phyloP scores from a whole-genome alignment of 2,797 vertebrate genomes.

The Macrochelys suwanniensis region DNA sequence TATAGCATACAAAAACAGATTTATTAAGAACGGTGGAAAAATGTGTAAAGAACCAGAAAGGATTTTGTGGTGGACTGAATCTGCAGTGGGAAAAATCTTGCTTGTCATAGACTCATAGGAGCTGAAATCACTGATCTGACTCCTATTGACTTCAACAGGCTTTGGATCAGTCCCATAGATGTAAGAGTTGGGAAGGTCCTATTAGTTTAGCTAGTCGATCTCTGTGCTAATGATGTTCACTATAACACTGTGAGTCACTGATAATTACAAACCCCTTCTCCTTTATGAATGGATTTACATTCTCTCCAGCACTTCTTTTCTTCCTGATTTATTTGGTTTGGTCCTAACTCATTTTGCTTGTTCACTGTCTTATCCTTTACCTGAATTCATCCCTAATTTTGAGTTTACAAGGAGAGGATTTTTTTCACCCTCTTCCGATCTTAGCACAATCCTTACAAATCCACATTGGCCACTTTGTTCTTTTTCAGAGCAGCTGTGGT shows the following conservation, averaged over 20 bases:
- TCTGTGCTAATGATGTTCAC: background rate
- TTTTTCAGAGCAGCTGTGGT: conserved; percentile 4
- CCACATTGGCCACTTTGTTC: background rate
- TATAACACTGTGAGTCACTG: conserved; percentile 7
- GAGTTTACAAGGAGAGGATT: background rate
- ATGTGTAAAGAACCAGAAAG: conserved; percentile 54
- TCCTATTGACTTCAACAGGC: background rate
- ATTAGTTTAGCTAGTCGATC: background rate
- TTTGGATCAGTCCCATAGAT: background rate
- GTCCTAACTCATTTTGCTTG: background rate
- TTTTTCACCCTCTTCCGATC: background rate
- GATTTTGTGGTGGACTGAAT: conserved; percentile 51
- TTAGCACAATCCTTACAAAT: background rate
- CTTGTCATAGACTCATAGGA: conserved; percentile 41
- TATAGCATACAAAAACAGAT: conserved; percentile 73
- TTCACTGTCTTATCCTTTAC: background rate
- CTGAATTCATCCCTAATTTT: background rate
- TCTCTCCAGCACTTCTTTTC: background rate
- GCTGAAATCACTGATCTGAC: conserved; percentile 38
- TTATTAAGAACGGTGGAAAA: conserved; percentile 77
- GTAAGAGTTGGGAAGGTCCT: background rate
- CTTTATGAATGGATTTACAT: background rate
- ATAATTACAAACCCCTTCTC: background rate
- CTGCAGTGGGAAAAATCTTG: conserved; percentile 47
- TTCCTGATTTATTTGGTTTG: background rate